Evolutionary conservation across 2,113 vertebrate genomes (phyloP).

Genomic region (Tupaia tana): DNA sequence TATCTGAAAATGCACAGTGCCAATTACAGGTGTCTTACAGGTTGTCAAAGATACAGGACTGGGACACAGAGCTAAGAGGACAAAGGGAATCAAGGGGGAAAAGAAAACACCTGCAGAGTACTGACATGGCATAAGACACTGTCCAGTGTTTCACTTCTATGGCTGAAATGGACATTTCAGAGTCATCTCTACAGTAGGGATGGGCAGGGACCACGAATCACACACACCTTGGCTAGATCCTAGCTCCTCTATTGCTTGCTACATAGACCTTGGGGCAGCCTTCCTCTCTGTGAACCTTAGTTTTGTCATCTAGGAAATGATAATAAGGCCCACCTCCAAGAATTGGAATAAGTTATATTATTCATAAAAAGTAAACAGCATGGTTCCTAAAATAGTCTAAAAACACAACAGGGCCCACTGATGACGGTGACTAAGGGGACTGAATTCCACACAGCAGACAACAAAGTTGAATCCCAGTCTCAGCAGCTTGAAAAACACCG

Average conservation of each 20-base stretch:
- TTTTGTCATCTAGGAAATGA: not conserved
- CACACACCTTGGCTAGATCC: not conserved
- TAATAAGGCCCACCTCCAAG: not conserved
- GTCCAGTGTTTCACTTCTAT: not conserved
- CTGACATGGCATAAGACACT: not conserved
- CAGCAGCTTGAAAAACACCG: too few species aligned
- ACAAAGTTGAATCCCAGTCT: too few species aligned
- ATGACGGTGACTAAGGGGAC: too few species aligned
- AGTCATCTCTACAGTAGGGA: not conserved
- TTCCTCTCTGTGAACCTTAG: not conserved
- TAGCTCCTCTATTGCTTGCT: not conserved
- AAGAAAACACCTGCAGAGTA: not conserved
- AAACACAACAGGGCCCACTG: too few species aligned
- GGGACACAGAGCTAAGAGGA: not conserved
- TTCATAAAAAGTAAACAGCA: not conserved
- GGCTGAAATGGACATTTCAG: not conserved
- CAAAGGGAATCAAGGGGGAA: not conserved
- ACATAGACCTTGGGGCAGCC: not conserved
- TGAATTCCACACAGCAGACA: too few species aligned
- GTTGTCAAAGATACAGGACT: not conserved
- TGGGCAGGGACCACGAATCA: not conserved
- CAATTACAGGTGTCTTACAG: not conserved
- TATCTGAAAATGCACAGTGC: not conserved
- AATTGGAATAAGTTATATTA: not conserved
- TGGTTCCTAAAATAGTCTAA: not conserved